phyloP scores from a whole-genome alignment of 2,113 vertebrate species.

The Amblyornis subalaris region DNA sequence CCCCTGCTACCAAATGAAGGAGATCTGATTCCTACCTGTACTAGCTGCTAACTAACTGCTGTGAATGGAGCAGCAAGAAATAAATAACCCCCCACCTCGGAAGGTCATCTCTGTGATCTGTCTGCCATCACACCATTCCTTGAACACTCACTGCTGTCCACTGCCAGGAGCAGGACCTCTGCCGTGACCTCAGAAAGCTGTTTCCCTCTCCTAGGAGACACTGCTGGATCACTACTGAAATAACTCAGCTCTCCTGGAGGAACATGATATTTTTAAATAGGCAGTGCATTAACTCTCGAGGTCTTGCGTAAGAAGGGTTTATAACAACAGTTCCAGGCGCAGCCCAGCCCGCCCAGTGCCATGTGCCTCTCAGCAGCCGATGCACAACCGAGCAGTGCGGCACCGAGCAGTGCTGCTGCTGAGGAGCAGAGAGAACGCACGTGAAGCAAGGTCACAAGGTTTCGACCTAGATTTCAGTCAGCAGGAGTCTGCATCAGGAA shows the following conservation, averaged over 20 bases:
- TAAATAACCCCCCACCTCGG: neutral
- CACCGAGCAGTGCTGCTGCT: neutral
- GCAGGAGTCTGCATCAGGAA: conserved; percentile 50
- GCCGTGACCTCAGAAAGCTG: neutral
- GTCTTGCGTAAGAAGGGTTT: neutral
- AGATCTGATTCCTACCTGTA: neutral
- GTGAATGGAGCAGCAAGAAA: neutral
- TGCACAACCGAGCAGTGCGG: neutral
- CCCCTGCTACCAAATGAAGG: neutral
- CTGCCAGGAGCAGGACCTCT: neutral
- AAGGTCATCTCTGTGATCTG: neutral
- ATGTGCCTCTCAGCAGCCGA: neutral
- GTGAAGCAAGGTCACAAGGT: conserved; percentile 45
- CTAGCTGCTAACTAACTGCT: neutral
- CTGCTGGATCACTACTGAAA: neutral
- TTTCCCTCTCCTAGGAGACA: neutral
- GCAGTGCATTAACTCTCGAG: accelerated
- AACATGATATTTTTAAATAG: neutral
- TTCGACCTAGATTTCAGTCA: conserved; percentile 61
- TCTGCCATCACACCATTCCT: accelerated
- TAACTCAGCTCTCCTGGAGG: neutral
- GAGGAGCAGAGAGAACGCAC: neutral
- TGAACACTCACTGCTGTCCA: neutral
- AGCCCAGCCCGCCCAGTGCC: neutral
- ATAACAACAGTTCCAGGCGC: neutral